Conservation (phyloP, 2,113 vertebrate species). For the Pelusios castaneus region DNA sequence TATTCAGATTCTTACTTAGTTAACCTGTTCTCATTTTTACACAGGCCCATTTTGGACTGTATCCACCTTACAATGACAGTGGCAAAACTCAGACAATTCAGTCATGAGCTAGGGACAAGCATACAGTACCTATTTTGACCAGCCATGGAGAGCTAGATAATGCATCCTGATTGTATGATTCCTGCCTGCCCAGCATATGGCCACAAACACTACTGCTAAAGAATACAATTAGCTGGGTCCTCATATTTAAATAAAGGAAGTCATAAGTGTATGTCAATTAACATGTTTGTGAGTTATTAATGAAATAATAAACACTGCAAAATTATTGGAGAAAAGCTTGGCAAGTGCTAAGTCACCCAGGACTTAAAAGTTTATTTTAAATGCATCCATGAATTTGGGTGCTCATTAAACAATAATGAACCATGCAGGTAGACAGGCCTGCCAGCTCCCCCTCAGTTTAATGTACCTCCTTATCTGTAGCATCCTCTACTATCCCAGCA, state of each 20-base stretch:
- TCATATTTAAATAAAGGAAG: rapidly evolving
- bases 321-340: neutral
- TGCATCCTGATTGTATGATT: neutral
- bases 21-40: neutral
- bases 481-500: neutral
- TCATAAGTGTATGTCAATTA: rapidly evolving
- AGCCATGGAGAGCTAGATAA: neutral
- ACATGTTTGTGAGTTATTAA: rapidly evolving
- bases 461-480: neutral
- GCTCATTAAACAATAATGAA: neutral
- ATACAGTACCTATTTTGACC: neutral
- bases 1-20: neutral
- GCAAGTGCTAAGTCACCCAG: neutral
- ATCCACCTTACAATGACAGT: rapidly evolving
- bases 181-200: rapidly evolving
- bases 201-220: rapidly evolving
- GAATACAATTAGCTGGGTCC: rapidly evolving
- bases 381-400: neutral
- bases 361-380: neutral
- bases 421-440: neutral
- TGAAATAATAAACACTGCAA: neutral
- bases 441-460: neutral
- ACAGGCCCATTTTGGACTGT: rapidly evolving
- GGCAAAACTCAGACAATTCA: rapidly evolving
- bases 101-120: neutral